These are phyloP conservation scores for Dendroctonus ponderosae DNA, from an alignment of 1,140 invertebrate species.

Conservation along the genomic window DNA sequence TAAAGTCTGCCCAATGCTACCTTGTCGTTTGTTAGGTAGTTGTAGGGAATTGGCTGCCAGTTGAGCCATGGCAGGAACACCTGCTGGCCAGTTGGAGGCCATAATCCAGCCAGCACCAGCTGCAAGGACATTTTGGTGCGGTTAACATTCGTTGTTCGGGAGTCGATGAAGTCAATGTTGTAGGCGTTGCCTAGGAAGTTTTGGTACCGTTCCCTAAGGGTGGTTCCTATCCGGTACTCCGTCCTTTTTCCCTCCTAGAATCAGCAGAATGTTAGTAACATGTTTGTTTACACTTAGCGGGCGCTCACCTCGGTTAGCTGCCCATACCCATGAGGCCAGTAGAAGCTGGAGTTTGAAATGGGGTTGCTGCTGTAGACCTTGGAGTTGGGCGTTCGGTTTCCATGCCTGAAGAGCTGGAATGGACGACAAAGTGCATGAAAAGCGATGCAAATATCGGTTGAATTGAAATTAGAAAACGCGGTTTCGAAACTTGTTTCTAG, in stretches of 20 bases:
- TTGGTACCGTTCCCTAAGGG: slow-evolving; percentile 60
- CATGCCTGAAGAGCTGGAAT: slow-evolving; percentile 23
- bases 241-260: slow-evolving; percentile 38
- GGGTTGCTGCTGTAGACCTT: slow-evolving; percentile 1
- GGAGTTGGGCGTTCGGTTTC: slow-evolving; percentile 25
- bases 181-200: slow-evolving; percentile 54
- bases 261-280: not conserved
- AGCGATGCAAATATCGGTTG: too few relatives aligned
- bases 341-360: not conserved
- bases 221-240: slow-evolving; percentile 62
- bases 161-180: slow-evolving; percentile 55
- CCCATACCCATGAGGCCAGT: slow-evolving; percentile 25
- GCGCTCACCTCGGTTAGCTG: slow-evolving; percentile 28
- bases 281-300: not conserved
- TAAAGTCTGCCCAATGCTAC: not conserved
- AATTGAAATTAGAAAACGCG: too few relatives aligned
- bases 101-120: slow-evolving; percentile 57
- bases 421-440: not conserved
- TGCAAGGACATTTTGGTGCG: slow-evolving; percentile 61
- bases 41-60: slow-evolving; percentile 60
- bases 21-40: slow-evolving; percentile 17
- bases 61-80: slow-evolving; percentile 53
- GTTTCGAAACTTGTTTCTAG: too few relatives aligned
- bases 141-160: slow-evolving; percentile 48
- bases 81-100: slow-evolving; percentile 50